Evolutionary conservation across 1,140 invertebrate species (phyloP), one percentile per base, ranked within the genome.

Genomic region (Leptopilina boulardi): DNA sequence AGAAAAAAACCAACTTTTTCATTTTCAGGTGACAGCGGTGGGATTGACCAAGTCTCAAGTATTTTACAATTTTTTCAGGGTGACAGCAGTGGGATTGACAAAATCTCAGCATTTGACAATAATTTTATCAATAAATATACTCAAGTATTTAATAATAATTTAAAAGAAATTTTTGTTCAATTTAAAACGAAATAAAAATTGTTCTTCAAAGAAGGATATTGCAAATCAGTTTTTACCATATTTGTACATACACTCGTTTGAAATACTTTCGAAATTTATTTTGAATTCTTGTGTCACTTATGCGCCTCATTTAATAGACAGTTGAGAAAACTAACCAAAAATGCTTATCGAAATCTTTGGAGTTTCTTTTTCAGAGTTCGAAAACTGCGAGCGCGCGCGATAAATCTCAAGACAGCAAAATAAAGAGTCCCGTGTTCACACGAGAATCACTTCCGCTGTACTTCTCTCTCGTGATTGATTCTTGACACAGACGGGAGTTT

Each of bases 401-500:
- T 19, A 56, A 56, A 56, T 56, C 18, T 21, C 19, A 11, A 23
- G 30, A n/a, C 54, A 18, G 47, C 13, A 56, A 34, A 34, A 26
- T 23, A 18, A 56, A 56, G n/a, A n/a, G 54, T 56, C 54, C 19
- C 54, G 54, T n/a, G n/a, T 56, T 56, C 54, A 56, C 54, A 56
- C 54, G 54, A 23, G 19, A 21, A 56, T 26, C 54, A 23, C 54
- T 56, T 56, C 54, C 54, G 54, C 54, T 56, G 54, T 54, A 15
- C n/a, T n/a, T n/a, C n/a, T 54, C 10, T 10, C 10, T 54, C n/a
- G 47, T 54, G 47, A 18, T 18, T 54, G 47, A 54, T 54, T 54
- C 47, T 19, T 15, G 47, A 54, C 47, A 3, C 6, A 21, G 54
- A 56, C 21, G 21, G 5, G 54, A 23, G 21, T 56, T 56, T 56